Percentiles rank a stretch among this genome's conserved stretches.
Conservation (phyloP, 1,140 invertebrate genomes). For the Drosophila murphyi region DNA sequence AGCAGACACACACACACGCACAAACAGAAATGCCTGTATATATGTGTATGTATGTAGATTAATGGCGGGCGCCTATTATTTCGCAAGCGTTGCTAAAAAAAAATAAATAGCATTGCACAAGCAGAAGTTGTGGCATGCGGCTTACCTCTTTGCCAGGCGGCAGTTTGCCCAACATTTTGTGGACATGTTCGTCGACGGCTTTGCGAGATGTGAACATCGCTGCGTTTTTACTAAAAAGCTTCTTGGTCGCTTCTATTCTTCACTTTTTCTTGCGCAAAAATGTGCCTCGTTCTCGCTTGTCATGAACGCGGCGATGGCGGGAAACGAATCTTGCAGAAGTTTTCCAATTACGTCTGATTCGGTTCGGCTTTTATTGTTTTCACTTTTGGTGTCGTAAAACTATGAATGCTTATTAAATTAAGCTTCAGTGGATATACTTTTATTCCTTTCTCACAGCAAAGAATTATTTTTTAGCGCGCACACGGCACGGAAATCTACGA, state of each 20-base stretch:
- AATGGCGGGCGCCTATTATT: slow-evolving; percentile 61
- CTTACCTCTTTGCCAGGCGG: slow-evolving; percentile 58
- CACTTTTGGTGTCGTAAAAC: not conserved
- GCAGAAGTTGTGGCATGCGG: slow-evolving; percentile 4
- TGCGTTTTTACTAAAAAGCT: not conserved
- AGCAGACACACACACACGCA: slow-evolving; percentile 41
- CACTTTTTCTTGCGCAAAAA: slow-evolving; percentile 36
- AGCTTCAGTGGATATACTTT: slow-evolving; percentile 1
- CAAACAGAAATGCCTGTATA: slow-evolving; percentile 31
- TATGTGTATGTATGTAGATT: slow-evolving; percentile 37
- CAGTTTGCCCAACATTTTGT: slow-evolving; percentile 54
- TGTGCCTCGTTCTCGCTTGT: slow-evolving; percentile 42
- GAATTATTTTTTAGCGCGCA: slow-evolving; percentile 41
- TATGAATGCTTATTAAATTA: not conserved
- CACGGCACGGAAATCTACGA: slow-evolving; percentile 27
- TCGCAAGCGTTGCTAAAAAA: slow-evolving; percentile 65
- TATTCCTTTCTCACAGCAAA: not conserved
- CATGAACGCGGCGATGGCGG: slow-evolving; percentile 12
- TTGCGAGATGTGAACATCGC: slow-evolving; percentile 60
- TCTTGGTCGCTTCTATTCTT: slow-evolving; percentile 3
- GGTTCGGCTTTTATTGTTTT: not conserved
- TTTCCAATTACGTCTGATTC: not conserved
- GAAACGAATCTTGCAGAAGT: not conserved
- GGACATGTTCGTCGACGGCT: slow-evolving; percentile 64
- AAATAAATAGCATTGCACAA: slow-evolving; percentile 36